Percentiles rank a stretch among this genome's conserved stretches.
phyloP scores from a whole-genome alignment of 2,797 vertebrate species.

The Ciconia nigra region DNA sequence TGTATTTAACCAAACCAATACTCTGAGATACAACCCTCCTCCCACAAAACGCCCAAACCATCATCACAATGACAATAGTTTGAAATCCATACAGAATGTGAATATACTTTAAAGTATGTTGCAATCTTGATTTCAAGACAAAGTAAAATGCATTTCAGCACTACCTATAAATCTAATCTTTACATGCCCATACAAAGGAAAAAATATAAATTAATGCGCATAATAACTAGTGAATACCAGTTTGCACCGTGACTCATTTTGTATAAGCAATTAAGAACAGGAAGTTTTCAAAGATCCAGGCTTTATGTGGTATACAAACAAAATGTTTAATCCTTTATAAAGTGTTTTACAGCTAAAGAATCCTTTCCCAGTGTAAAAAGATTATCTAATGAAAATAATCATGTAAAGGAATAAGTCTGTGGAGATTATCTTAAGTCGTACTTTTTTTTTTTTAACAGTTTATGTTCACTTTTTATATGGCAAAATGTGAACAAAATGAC shows the following conservation, averaged over 20 bases:
- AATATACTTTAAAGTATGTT: neutral
- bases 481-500: slow-evolving; percentile 35
- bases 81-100: slow-evolving; percentile 17
- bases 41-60: neutral
- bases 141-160: neutral
- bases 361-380: slow-evolving; percentile 11
- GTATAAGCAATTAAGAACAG: slow-evolving; percentile 13
- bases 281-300: slow-evolving; percentile 15
- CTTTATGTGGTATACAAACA: slow-evolving; percentile 35
- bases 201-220: neutral
- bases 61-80: slow-evolving; percentile 3
- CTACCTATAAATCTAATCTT: neutral
- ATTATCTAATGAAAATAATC: neutral
- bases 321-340: slow-evolving; percentile 37
- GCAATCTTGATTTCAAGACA: neutral
- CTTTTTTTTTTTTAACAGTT: neutral
- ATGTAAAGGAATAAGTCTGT: neutral
- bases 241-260: slow-evolving; percentile 43
- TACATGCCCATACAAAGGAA: neutral
- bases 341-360: slow-evolving; percentile 24
- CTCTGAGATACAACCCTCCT: neutral
- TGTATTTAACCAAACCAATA: slow-evolving; percentile 22
- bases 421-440: neutral
- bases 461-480: slow-evolving; percentile 42
- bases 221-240: neutral